These are phyloP conservation scores for Thera britannica DNA, from an alignment of 2,888 invertebrate species.

Conservation along the genomic window DNA sequence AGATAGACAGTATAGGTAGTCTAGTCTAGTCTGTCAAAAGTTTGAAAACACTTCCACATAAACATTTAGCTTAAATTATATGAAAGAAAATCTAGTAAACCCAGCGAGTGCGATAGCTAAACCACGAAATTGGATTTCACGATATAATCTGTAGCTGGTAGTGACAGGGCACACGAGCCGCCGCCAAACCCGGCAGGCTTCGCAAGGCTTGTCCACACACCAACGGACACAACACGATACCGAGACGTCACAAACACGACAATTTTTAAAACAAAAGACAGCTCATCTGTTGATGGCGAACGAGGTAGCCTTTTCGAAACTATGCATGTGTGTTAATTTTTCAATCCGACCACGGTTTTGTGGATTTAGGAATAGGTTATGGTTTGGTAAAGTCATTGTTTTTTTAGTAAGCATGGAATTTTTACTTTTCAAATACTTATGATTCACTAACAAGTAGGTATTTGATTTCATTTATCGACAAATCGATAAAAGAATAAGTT, in stretches of 20 bases:
- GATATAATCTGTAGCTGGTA: conserved; percentile 79
- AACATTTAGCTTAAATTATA: conserved; percentile 44
- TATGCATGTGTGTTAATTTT: neutral
- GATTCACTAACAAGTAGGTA: too few species aligned
- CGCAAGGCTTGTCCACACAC: conserved; percentile 10
- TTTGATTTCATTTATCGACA: too few species aligned
- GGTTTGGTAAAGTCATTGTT: too few species aligned
- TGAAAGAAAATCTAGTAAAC: conserved; percentile 67
- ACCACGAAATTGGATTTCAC: conserved; percentile 83
- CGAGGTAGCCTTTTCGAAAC: neutral
- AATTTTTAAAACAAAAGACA: conserved; percentile 8
- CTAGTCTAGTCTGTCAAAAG: neutral
- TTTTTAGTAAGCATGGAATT: too few species aligned
- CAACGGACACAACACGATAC: conserved; percentile 5
- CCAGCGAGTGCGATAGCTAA: conserved; percentile 75
- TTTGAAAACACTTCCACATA: neutral
- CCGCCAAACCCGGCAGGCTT: conserved; percentile 19
- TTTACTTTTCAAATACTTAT: too few species aligned
- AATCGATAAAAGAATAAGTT: too few species aligned
- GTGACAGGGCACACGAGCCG: conserved; percentile 68
- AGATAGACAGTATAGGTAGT: too few species aligned
- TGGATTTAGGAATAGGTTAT: too few species aligned
- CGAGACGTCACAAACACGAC: conserved; percentile 7
- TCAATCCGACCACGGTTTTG: neutral
- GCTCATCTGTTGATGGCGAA: neutral